These are phyloP conservation scores for Callinectes sapidus DNA, from an alignment of 2,888 invertebrate genomes.

Conservation along the genomic window DNA sequence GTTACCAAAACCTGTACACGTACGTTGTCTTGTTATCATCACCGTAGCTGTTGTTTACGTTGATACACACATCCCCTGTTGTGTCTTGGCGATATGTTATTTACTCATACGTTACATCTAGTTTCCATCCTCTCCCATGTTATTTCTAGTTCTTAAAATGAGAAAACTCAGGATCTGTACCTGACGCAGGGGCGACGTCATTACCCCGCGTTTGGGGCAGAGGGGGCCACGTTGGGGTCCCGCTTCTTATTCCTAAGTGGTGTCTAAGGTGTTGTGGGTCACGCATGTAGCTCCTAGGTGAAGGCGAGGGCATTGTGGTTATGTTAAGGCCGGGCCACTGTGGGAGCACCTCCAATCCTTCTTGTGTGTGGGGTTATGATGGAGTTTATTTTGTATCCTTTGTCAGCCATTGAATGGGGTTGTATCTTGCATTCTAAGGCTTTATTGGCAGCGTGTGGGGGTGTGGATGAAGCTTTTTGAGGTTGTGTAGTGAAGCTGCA, in stretches of 20 bases:
- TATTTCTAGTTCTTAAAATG: slow-evolving; percentile 49
- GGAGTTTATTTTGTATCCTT: background rate
- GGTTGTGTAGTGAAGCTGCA: slow-evolving; percentile 14
- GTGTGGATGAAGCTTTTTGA: slow-evolving; percentile 17
- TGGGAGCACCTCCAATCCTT: slow-evolving; percentile 8
- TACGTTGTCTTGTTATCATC: slow-evolving; percentile 7
- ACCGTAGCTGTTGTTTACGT: slow-evolving; percentile 20
- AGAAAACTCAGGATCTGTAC: slow-evolving; percentile 65
- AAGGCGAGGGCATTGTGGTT: slow-evolving; percentile 37
- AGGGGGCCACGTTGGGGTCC: slow-evolving; percentile 19
- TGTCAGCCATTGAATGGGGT: slow-evolving; percentile 24
- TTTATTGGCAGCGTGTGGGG: slow-evolving; percentile 9
- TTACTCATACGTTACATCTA: slow-evolving; percentile 41
- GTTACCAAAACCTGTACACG: slow-evolving; percentile 36
- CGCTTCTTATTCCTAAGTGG: slow-evolving; percentile 34
- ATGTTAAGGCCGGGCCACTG: slow-evolving; percentile 7
- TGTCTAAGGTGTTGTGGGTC: slow-evolving; percentile 37
- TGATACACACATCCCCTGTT: slow-evolving; percentile 46
- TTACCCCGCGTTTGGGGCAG: slow-evolving; percentile 27
- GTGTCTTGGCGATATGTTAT: slow-evolving; percentile 52
- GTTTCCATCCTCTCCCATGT: slow-evolving; percentile 38
- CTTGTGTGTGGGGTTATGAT: slow-evolving; percentile 19
- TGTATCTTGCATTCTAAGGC: background rate
- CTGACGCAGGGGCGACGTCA: slow-evolving; percentile 21
- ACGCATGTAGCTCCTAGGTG: slow-evolving; percentile 36